Evolutionary conservation across 2,113 vertebrate species (phyloP).

Genomic region (Poeciliopsis retropinna): DNA sequence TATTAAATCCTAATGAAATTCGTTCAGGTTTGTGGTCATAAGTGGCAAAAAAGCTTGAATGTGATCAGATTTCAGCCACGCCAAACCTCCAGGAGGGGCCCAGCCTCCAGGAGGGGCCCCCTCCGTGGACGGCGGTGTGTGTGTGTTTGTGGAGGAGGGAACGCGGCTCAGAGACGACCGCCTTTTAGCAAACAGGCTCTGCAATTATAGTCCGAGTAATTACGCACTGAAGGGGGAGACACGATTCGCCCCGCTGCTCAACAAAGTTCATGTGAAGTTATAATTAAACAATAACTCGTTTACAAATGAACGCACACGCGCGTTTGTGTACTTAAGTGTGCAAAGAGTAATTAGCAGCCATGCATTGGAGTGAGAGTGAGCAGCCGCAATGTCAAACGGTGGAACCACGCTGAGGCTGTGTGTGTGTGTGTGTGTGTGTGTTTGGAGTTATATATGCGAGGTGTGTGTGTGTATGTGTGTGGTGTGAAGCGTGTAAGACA

Average conservation of each 20-base stretch:
- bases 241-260: conserved; percentile 75
- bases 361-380: conserved; percentile 74
- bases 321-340: conserved; percentile 79
- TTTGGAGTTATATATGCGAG: no score
- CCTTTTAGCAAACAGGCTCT: conserved; percentile 66
- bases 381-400: conserved; percentile 77
- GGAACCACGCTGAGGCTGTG: conserved; percentile 61
- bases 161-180: conserved; percentile 53
- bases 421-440: conserved; percentile 14
- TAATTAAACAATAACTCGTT: conserved; percentile 83
- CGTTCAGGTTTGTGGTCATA: background rate
- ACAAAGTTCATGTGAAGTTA: conserved; percentile 80
- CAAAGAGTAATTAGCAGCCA: conserved; percentile 77
- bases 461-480: conserved; percentile 13
- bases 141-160: background rate
- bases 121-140: background rate
- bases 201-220: conserved; percentile 78
- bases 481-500: conserved; percentile 1
- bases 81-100: background rate
- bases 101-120: background rate
- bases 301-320: conserved; percentile 77
- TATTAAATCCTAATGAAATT: background rate
- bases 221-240: conserved; percentile 73
- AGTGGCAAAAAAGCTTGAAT: background rate
- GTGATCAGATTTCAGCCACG: background rate